phyloP scores from a whole-genome alignment of 2,113 vertebrate genomes.

The Syngnathus floridae region DNA sequence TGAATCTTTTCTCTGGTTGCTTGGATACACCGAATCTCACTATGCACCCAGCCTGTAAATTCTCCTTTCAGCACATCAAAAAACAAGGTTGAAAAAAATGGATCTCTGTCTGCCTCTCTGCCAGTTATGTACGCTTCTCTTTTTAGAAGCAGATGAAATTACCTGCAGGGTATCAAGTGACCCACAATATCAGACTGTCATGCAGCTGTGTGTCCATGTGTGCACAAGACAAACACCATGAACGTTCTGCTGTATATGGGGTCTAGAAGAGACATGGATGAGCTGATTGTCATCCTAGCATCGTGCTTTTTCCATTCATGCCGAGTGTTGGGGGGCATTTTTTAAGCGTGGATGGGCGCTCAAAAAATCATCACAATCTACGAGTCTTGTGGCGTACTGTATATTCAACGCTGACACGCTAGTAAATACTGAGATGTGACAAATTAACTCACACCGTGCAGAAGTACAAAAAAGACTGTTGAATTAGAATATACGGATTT shows the following conservation, averaged over 20 bases:
- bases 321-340: no score
- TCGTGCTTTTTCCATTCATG: no score
- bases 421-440: no score
- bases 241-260: no score
- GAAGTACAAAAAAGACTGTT: no score
- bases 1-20: slow-evolving; percentile 6
- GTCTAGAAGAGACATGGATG: no score
- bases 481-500: no score
- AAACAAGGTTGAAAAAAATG: slow-evolving; percentile 37
- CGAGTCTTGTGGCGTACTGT: no score
- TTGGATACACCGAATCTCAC: slow-evolving; percentile 7
- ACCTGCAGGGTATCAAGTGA: slow-evolving; percentile 43
- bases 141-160: slow-evolving; percentile 57
- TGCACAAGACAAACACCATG: background rate
- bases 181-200: slow-evolving; percentile 22
- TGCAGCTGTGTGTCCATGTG: slow-evolving; percentile 1
- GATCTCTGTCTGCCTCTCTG: slow-evolving; percentile 18
- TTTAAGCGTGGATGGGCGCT: no score
- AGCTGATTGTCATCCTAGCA: background rate
- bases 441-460: no score
- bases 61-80: slow-evolving; percentile 33
- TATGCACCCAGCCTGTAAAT: slow-evolving; percentile 5
- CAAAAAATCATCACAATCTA: no score
- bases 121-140: slow-evolving; percentile 51
- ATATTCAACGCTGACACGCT: no score